These are phyloP conservation scores for Rambutsinella grinnellia DNA, from an alignment of 2,888 invertebrate species.

Conservation along the genomic window DNA sequence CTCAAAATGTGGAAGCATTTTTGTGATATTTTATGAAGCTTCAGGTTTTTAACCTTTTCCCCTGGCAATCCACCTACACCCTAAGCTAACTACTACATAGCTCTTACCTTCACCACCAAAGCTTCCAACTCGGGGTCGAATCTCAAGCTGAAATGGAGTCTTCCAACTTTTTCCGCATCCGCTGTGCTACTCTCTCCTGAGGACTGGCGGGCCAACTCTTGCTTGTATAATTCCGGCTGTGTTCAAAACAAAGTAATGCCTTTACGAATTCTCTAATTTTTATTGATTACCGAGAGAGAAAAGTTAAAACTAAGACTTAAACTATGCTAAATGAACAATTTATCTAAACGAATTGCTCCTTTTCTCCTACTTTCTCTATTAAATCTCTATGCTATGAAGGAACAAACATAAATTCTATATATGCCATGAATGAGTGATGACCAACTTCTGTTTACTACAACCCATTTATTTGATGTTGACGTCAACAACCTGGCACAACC, in stretches of 20 bases:
- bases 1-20: neutral
- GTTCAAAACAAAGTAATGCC: constrained; percentile 38
- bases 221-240: constrained; percentile 83
- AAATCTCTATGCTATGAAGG: neutral
- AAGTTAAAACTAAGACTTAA: neutral
- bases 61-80: neutral
- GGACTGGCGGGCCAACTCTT: constrained; percentile 80
- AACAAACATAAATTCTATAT: neutral
- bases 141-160: constrained; percentile 83
- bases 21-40: neutral
- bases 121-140: constrained; percentile 87
- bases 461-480: neutral
- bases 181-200: constrained; percentile 78
- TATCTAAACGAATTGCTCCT: neutral
- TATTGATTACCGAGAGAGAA: neutral
- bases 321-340: too few species aligned
- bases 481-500: neutral
- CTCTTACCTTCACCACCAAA: constrained; percentile 81
- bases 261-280: neutral
- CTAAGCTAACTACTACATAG: neutral
- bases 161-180: constrained; percentile 82
- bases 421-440: too few species aligned
- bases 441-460: neutral
- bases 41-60: neutral
- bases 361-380: too few species aligned